A percentile compares a stretch with the other conserved stretches of the same genome.
phyloP scores from a whole-genome alignment of 2,113 vertebrate genomes.

The Myrmecophaga tridactyla region DNA sequence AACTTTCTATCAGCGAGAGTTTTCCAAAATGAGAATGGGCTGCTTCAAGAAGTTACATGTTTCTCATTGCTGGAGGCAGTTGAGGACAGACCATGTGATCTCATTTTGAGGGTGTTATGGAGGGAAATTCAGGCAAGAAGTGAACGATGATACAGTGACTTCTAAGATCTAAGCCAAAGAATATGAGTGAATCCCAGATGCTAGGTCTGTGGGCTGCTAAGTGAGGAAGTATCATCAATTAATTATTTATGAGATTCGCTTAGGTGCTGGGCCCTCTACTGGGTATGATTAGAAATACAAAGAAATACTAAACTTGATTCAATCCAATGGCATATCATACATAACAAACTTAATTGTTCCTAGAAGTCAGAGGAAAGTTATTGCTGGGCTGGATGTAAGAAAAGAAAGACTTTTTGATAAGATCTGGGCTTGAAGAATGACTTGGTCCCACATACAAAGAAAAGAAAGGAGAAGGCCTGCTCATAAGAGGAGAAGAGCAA shows the following conservation, averaged over 20 bases:
- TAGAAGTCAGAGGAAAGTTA: background rate
- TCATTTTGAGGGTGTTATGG: background rate
- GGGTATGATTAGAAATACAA: no score
- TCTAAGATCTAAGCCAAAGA: background rate
- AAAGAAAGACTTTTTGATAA: background rate
- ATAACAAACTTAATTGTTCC: background rate
- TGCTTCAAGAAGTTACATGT: background rate
- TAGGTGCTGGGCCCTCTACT: background rate
- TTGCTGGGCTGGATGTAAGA: background rate
- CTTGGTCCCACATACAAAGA: rapidly evolving
- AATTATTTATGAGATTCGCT: background rate
- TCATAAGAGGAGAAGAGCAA: background rate
- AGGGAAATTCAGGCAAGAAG: background rate
- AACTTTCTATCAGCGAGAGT: background rate
- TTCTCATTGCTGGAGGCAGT: rapidly evolving
- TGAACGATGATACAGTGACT: rapidly evolving
- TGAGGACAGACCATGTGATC: background rate
- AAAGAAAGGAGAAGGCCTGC: background rate
- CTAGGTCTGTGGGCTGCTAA: background rate
- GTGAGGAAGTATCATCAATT: rapidly evolving
- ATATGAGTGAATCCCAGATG: rapidly evolving
- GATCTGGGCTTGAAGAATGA: background rate
- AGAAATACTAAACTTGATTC: background rate
- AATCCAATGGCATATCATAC: rapidly evolving
- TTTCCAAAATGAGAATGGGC: background rate